phyloP scores from a whole-genome alignment of 2,888 invertebrate genomes.

The Leptinotarsa tumamoca region DNA sequence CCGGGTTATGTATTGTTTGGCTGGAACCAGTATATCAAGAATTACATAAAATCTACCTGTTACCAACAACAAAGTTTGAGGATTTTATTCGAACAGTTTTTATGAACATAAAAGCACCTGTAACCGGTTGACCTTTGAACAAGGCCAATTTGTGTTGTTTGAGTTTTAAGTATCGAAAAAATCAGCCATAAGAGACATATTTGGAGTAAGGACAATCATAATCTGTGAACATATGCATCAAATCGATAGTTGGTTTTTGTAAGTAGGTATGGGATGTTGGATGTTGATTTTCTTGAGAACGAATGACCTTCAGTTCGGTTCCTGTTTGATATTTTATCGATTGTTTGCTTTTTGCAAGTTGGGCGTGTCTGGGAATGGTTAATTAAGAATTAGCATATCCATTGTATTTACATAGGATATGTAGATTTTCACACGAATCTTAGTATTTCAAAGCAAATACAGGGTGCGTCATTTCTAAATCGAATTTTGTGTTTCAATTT shows the following conservation, averaged over 20 bases:
- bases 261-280: slow-evolving; percentile 1
- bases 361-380: slow-evolving; percentile 2
- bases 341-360: slow-evolving; percentile 8
- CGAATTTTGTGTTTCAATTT: no score
- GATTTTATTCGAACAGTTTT: slow-evolving; percentile 15
- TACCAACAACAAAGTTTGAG: slow-evolving; percentile 19
- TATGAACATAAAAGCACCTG: slow-evolving; percentile 16
- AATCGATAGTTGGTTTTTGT: background rate
- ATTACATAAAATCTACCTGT: slow-evolving; percentile 19
- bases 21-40: slow-evolving; percentile 25
- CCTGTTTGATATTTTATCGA: slow-evolving; percentile 14
- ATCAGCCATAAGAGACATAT: slow-evolving; percentile 10
- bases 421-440: background rate
- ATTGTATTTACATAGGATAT: background rate
- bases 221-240: background rate
- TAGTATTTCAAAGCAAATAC: no score
- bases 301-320: slow-evolving; percentile 15
- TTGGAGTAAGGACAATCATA: slow-evolving; percentile 22
- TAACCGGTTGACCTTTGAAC: slow-evolving; percentile 20
- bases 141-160: slow-evolving; percentile 21
- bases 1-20: slow-evolving; percentile 14
- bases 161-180: slow-evolving; percentile 13
- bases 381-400: background rate
- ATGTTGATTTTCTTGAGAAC: slow-evolving; percentile 9
- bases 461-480: no score